phyloP scores from a whole-genome alignment of 2,888 invertebrate genomes.

The Meiosimyza platycephala region DNA sequence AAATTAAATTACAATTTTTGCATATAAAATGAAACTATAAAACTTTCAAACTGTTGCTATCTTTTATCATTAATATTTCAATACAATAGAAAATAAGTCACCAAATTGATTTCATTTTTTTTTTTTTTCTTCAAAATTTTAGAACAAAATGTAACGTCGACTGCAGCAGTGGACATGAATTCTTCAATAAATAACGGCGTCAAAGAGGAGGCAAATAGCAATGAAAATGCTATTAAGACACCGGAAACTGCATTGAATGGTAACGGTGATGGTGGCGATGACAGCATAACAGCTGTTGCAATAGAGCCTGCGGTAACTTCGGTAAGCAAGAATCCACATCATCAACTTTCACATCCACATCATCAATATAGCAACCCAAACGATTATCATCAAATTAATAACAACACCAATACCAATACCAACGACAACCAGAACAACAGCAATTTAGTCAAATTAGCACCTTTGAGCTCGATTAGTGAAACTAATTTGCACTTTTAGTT shows the following conservation, averaged over 20 bases:
- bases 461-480: slow-evolving; percentile 71
- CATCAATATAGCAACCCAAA: slow-evolving; percentile 9
- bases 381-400: neutral
- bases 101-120: neutral
- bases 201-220: no score
- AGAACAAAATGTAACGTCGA: neutral
- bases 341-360: neutral
- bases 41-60: no score
- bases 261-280: neutral
- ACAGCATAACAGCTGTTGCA: neutral
- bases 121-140: neutral
- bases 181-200: no score
- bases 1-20: slow-evolving; percentile 21
- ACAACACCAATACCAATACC: slow-evolving; percentile 39
- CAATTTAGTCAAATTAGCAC: slow-evolving; percentile 64
- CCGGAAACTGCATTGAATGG: neutral
- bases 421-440: slow-evolving; percentile 9
- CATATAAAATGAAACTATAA: neutral
- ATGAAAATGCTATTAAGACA: neutral
- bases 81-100: no score
- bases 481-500: slow-evolving; percentile 48
- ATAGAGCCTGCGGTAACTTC: slow-evolving; percentile 1
- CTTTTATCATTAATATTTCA: no score
- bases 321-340: slow-evolving; percentile 28
- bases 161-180: neutral